Percentiles rank a stretch among this genome's conserved stretches.
These are phyloP conservation scores for Cybosia mesomella DNA, from an alignment of 2,888 invertebrate species.

Conservation along the genomic window DNA sequence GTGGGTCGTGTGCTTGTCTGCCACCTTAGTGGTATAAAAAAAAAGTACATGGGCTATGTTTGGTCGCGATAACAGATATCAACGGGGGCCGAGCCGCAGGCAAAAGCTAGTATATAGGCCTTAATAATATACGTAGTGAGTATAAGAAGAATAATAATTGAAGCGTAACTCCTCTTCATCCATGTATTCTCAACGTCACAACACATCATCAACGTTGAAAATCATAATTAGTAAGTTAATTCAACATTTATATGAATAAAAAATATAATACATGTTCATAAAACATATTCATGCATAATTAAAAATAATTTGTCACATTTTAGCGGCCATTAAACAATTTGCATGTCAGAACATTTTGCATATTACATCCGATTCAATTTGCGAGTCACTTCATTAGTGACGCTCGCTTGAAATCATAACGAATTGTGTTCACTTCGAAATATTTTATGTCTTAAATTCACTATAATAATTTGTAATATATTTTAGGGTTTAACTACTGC, in stretches of 20 bases:
- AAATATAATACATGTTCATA: neutral
- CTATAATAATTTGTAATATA: conserved; percentile 21
- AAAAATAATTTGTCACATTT: conserved; percentile 29
- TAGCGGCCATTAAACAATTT: conserved; percentile 36
- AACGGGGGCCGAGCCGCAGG: no score
- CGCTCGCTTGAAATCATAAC: conserved; percentile 41
- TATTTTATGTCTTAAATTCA: conserved; percentile 30
- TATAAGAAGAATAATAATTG: no score
- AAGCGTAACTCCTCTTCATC: no score
- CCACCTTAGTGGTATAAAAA: no score
- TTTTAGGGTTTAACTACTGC: neutral
- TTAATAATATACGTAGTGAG: no score
- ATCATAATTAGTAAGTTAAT: neutral
- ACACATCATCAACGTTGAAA: neutral
- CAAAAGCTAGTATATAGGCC: no score
- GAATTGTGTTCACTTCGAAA: conserved; percentile 36
- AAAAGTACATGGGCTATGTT: no score
- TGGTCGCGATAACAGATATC: no score
- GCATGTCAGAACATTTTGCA: conserved; percentile 39
- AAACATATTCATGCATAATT: neutral
- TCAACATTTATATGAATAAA: neutral
- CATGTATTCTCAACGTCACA: neutral
- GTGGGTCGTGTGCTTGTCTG: no score
- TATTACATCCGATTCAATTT: conserved; percentile 45
- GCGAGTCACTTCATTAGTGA: conserved; percentile 49